Evolutionary conservation across 2,888 invertebrate species (phyloP).

Genomic region (Galerucella calmariensis): DNA sequence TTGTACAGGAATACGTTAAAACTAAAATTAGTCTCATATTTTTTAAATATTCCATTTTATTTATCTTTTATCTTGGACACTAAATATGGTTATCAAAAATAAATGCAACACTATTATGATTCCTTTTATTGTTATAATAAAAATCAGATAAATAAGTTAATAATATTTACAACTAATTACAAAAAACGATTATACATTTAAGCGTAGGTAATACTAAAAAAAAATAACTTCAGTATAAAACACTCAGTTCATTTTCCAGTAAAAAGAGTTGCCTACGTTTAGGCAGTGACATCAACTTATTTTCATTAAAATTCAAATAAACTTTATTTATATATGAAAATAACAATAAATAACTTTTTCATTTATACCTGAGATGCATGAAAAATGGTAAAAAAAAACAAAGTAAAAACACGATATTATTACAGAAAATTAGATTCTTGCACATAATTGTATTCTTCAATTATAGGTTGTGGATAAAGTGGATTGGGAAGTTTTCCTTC

Average conservation of each 20-base stretch:
- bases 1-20: background rate
- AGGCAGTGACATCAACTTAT: background rate
- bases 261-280: background rate
- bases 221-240: background rate
- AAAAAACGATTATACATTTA: no score
- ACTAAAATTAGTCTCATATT: background rate
- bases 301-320: background rate
- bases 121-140: background rate
- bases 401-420: background rate
- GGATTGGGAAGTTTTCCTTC: constrained; percentile 67
- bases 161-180: background rate
- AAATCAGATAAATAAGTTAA: background rate
- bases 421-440: constrained; percentile 24
- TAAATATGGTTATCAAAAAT: background rate
- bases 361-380: background rate
- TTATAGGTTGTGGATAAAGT: constrained; percentile 70
- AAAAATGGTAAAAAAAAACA: background rate
- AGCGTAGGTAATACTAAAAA: no score
- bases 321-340: background rate
- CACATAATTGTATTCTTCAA: constrained; percentile 64
- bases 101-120: background rate
- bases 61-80: background rate
- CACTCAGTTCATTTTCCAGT: background rate
- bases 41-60: background rate
- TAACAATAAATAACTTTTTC: background rate